A percentile compares a stretch with the other conserved stretches of the same genome.
phyloP scores from a whole-genome alignment of 2,113 vertebrate genomes.

The Podarcis muralis region DNA sequence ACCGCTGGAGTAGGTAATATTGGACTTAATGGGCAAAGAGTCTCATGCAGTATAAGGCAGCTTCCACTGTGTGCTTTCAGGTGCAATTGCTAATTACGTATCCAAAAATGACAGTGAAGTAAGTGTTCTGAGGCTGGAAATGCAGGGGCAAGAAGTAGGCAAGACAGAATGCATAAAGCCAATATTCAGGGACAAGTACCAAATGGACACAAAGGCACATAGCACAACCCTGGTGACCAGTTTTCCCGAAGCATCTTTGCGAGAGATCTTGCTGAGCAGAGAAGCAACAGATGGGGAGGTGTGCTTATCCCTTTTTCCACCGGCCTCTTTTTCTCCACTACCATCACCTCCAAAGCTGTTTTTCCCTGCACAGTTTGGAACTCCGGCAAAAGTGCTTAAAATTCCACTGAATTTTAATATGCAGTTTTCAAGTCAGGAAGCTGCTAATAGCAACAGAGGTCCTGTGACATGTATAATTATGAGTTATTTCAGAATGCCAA shows the following conservation, averaged over 20 bases:
- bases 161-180: neutral
- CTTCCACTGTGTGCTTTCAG: too few species aligned
- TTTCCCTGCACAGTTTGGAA: too few species aligned
- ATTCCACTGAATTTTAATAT: neutral
- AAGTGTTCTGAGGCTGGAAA: neutral
- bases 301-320: too few species aligned
- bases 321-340: too few species aligned
- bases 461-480: neutral
- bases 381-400: too few species aligned
- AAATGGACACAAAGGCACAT: neutral
- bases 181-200: neutral
- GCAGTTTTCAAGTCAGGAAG: neutral
- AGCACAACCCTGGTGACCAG: neutral
- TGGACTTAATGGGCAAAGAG: too few species aligned
- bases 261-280: neutral
- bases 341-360: too few species aligned
- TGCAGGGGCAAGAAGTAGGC: neutral
- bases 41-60: too few species aligned
- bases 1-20: too few species aligned
- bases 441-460: neutral
- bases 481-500: neutral
- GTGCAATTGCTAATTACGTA: too few species aligned
- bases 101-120: neutral
- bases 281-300: too few species aligned
- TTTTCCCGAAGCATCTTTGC: neutral